Evolutionary conservation across 2,888 invertebrate genomes (phyloP).

Genomic region (Girardia tigrina): DNA sequence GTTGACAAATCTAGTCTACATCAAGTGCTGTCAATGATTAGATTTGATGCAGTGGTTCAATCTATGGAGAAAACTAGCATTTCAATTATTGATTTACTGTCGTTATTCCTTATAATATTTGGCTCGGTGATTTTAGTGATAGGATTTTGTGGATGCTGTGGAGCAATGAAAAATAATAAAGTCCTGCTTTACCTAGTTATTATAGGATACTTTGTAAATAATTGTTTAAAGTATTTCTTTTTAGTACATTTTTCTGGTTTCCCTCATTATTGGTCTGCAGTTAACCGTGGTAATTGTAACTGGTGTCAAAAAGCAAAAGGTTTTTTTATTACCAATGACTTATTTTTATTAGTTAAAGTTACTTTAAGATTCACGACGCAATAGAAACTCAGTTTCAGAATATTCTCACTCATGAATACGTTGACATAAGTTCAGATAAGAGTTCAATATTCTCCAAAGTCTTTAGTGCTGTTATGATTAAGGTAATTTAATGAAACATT

Average conservation of each 20-base stretch:
- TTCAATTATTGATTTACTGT: not conserved
- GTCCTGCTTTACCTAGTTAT: not conserved
- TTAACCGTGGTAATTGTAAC: not conserved
- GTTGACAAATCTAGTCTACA: not conserved
- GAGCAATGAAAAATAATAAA: slow-evolving; percentile 8
- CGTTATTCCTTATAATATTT: not conserved
- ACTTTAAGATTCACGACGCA: not conserved
- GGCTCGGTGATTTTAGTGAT: not conserved
- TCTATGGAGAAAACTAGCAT: not conserved
- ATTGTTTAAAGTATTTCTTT: not conserved
- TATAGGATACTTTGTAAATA: not conserved
- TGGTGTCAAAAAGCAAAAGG: not conserved
- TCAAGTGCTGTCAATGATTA: not conserved
- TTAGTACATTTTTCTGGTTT: not conserved
- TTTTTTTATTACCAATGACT: not conserved
- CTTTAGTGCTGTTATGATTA: not conserved
- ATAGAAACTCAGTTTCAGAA: not conserved
- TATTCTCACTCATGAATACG: not conserved
- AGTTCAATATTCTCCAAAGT: not conserved
- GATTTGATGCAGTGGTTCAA: not conserved
- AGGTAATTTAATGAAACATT: not conserved
- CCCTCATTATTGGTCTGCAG: not conserved
- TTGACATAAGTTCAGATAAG: not conserved
- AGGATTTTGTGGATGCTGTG: not conserved
- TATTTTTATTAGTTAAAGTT: not conserved